Base-by-base conservation (phyloP, 2,797 vertebrate genomes). In the Halcyon badia region DNA sequence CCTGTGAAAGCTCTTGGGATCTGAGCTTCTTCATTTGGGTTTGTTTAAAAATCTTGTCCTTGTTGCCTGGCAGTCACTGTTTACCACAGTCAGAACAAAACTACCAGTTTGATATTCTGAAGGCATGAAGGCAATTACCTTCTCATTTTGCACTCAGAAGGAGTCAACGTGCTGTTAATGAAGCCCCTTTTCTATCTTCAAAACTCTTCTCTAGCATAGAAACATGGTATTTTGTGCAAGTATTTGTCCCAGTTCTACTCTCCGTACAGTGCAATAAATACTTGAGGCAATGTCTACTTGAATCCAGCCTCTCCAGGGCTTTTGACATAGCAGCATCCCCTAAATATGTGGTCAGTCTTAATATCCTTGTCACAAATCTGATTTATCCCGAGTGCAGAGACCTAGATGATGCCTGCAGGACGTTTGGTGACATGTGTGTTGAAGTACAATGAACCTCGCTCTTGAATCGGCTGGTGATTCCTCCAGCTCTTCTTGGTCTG, bases 41-140 rank as follows among this genome's bases (percentile, higher is more conserved):
- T 70, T 52, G 9, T 54, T 90, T 75, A 28, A 78, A 91, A 85
- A 54, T 85, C 28, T 20, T 73, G 21, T 22, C n/a, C 71, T 69
- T 39, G 21, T 58, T 89, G 37, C 49, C 71, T 54, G 84, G 21
- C 20, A 49, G 70, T 73, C 25, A 9, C 35, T 89, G 1, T 71
- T 84, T 87, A 61, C 28, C 60, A 11, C 13, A 62, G 25, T 33
- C 58, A 66, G 54, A 84, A 64, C 33, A 68, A 41, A 90, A 51
- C 4, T 6, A 41, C 61, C 54, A 33, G 60, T 61, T 62, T 75
- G 64, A 14, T 87, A 39, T 72, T 91, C 61, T 42, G 41, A 52
- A 94, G 58, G 75, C 35, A 48, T 81, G 48, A 84, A 70, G 46
- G 62, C 52, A 95, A 88, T 89, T 79, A 95, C 52, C 28, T 76